phyloP scores from a whole-genome alignment of 2,797 vertebrate genomes.

The Triplophysa bombifrons region DNA sequence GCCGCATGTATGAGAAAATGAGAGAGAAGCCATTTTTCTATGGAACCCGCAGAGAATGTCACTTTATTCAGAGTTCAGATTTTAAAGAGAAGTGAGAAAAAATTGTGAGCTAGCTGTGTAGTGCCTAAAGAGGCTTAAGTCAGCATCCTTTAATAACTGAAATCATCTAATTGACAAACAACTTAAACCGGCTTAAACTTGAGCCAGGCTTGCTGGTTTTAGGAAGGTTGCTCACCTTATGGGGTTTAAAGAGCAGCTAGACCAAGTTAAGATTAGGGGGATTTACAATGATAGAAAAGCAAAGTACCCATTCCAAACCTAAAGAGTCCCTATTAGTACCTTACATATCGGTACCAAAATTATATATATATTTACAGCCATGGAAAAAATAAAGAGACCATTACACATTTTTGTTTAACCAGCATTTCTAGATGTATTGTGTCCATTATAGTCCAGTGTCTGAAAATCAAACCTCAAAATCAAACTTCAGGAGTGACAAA shows the following conservation, averaged over 20 bases:
- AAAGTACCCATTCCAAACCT: no score
- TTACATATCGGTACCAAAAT: no score
- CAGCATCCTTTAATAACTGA: background rate
- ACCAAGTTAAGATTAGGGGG: background rate
- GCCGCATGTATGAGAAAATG: background rate
- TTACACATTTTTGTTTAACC: no score
- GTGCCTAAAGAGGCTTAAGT: background rate
- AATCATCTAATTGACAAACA: background rate
- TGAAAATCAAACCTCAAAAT: no score
- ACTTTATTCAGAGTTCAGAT: background rate
- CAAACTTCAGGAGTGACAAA: no score
- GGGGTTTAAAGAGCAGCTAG: no score
- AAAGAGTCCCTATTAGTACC: no score
- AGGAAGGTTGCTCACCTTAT: background rate
- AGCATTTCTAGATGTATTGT: no score
- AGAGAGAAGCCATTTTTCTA: background rate
- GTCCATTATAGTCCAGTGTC: no score
- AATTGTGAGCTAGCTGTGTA: background rate
- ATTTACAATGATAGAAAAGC: no score
- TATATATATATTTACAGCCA: no score
- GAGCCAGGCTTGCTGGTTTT: background rate
- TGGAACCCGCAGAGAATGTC: background rate
- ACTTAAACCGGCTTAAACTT: background rate
- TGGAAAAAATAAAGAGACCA: no score
- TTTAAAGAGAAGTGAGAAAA: constrained; percentile 3